phyloP scores from a whole-genome alignment of 2,113 vertebrate genomes.

The Ramphastos sulfuratus region DNA sequence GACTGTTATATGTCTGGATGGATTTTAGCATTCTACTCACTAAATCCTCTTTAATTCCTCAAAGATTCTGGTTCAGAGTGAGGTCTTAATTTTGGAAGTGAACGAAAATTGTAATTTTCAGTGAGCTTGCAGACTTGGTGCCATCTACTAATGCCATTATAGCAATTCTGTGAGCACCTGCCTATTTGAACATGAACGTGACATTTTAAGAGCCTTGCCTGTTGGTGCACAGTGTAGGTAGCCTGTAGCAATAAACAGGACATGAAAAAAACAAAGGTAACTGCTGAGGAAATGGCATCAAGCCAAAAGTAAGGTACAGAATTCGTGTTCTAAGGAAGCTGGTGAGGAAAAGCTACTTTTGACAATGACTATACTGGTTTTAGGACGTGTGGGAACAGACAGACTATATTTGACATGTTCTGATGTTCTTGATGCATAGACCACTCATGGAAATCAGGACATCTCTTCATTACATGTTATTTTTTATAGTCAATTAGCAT shows the following conservation, averaged over 20 bases:
- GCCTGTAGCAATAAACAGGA: not conserved
- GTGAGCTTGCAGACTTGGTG: not conserved
- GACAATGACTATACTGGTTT: not conserved
- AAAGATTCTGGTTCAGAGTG: not conserved
- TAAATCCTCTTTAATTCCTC: not conserved
- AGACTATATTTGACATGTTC: not conserved
- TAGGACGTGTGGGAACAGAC: rapidly evolving
- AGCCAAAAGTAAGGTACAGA: not conserved
- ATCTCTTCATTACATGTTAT: not conserved
- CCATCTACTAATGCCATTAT: not conserved
- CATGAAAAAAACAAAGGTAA: not conserved
- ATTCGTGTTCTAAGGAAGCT: not conserved
- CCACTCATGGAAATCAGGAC: not conserved
- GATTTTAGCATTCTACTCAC: not conserved
- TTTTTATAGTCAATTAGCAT: not conserved
- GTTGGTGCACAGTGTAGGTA: not conserved
- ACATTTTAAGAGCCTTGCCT: not conserved
- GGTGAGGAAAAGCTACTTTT: not conserved
- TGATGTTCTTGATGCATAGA: not conserved
- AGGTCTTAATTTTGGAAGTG: not conserved
- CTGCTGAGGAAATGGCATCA: not conserved
- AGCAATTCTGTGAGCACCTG: not conserved
- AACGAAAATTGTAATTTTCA: not conserved
- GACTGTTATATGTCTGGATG: not conserved
- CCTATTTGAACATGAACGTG: not conserved